Evolutionary conservation across 2,888 invertebrate genomes (phyloP).

Genomic region (Ectobius pallidus): DNA sequence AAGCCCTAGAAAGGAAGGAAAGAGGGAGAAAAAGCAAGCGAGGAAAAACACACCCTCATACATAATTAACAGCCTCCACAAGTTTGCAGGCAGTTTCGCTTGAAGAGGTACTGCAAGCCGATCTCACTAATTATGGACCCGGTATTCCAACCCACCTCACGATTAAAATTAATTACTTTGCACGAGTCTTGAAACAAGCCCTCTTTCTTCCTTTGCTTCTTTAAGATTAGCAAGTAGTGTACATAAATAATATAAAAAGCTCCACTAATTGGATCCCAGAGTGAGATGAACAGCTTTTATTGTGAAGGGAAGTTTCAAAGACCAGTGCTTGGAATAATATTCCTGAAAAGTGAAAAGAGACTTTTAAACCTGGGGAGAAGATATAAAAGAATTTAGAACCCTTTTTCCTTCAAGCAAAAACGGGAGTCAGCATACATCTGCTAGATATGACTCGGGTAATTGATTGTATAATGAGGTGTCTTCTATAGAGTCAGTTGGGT

Average conservation of each 20-base stretch:
- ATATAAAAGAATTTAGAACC: too few species aligned
- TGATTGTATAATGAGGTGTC: too few species aligned
- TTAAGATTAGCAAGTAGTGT: constrained; percentile 36
- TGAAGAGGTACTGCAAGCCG: constrained; percentile 18
- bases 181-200: constrained; percentile 38
- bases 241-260: constrained; percentile 36
- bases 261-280: constrained; percentile 40
- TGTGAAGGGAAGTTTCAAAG: constrained; percentile 17
- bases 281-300: constrained; percentile 36
- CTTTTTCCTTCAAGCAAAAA: too few species aligned
- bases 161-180: constrained; percentile 45
- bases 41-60: constrained; percentile 33
- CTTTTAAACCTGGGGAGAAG: too few species aligned
- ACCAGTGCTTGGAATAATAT: constrained; percentile 17
- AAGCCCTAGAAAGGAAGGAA: not conserved
- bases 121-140: constrained; percentile 42
- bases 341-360: not conserved
- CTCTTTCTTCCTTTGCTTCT: constrained; percentile 13
- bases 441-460: too few species aligned
- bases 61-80: constrained; percentile 40
- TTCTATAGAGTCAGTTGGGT: too few species aligned
- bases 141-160: constrained; percentile 19
- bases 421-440: too few species aligned
- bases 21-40: constrained; percentile 1
- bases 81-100: constrained; percentile 37